Evolutionary conservation across 2,113 vertebrate species (phyloP).

Genomic region (Setophaga kirtlandii): DNA sequence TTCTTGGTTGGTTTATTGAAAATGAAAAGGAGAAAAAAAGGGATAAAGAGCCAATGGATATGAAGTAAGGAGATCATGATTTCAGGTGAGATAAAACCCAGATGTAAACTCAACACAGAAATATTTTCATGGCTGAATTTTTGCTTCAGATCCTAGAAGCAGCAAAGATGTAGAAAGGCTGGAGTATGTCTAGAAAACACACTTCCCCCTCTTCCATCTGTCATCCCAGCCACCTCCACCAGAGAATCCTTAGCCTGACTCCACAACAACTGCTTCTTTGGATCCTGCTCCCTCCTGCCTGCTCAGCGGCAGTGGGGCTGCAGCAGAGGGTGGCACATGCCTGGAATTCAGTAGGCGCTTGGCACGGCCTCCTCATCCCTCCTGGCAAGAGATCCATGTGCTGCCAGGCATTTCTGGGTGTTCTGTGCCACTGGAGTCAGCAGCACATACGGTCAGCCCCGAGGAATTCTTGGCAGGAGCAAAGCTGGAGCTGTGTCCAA

Average conservation of each 20-base stretch:
- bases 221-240: background rate
- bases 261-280: background rate
- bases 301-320: background rate
- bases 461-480: conserved; percentile 41
- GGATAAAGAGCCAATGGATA: background rate
- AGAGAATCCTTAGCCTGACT: background rate
- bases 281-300: background rate
- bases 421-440: background rate
- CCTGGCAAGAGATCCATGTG: background rate
- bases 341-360: background rate
- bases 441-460: background rate
- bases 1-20: background rate
- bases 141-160: background rate
- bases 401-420: background rate
- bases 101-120: background rate
- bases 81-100: background rate
- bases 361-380: background rate
- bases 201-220: background rate
- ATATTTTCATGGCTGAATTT: background rate
- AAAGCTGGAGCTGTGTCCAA: background rate
- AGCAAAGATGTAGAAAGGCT: background rate
- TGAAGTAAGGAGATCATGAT: background rate
- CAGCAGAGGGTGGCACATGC: background rate
- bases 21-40: background rate
- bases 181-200: background rate